These are phyloP conservation scores for Malurus melanocephalus DNA, from an alignment of 2,113 vertebrate species.

Conservation along the genomic window DNA sequence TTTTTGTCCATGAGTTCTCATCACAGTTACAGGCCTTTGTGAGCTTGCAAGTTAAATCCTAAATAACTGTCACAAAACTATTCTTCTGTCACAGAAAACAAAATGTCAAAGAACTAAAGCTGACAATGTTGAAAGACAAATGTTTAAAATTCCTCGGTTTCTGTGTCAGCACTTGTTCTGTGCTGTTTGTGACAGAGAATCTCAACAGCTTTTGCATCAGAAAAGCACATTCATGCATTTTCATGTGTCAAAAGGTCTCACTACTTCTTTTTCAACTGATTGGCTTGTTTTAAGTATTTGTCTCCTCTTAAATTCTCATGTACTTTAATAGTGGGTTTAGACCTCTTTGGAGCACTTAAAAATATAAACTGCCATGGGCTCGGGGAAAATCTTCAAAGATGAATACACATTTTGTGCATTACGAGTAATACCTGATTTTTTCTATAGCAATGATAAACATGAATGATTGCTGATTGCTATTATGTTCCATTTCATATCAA, in stretches of 20 bases:
- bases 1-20: not conserved
- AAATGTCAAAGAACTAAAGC: slow-evolving; percentile 22
- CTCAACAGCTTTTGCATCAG: slow-evolving; percentile 29
- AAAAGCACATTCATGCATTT: slow-evolving; percentile 57
- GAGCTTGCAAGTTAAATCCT: slow-evolving; percentile 1
- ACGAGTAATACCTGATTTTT: not conserved
- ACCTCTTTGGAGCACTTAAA: not conserved
- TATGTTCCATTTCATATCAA: not conserved
- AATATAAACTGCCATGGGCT: not conserved
- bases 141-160: not conserved
- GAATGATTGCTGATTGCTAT: not conserved
- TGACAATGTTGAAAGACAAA: slow-evolving; percentile 22
- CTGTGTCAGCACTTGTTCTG: not conserved
- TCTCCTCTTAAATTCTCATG: not conserved
- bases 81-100: slow-evolving; percentile 21
- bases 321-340: not conserved
- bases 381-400: not conserved
- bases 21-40: not conserved
- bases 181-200: slow-evolving; percentile 39
- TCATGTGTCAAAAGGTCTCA: slow-evolving; percentile 31
- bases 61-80: slow-evolving; percentile 37
- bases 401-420: not conserved
- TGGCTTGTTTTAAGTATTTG: not conserved
- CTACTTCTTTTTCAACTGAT: not conserved
- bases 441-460: fast-evolving